Evolutionary conservation across 2,888 invertebrate species (phyloP).

Genomic region (Hanleya hanleyi): DNA sequence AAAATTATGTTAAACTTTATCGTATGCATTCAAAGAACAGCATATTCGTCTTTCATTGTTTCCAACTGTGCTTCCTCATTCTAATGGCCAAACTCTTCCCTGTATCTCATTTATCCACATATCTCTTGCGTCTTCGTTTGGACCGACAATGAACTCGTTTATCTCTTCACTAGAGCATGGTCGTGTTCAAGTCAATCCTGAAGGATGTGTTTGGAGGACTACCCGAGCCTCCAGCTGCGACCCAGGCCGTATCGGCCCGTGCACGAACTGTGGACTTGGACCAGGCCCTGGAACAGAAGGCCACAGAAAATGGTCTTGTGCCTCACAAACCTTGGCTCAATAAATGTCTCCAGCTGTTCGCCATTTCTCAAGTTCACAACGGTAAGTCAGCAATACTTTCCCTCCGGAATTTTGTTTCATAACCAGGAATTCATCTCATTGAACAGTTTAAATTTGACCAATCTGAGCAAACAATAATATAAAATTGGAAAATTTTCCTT

Average conservation of each 20-base stretch:
- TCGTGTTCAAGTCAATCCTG: constrained; percentile 65
- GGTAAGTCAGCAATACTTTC: constrained; percentile 53
- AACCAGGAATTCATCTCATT: not conserved
- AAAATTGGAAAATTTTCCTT: not conserved
- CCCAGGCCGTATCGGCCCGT: constrained; percentile 25
- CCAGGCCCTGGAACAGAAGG: constrained; percentile 34
- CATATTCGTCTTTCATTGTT: too few relatives aligned
- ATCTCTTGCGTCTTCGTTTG: too few relatives aligned
- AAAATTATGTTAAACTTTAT: too few relatives aligned
- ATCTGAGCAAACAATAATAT: too few relatives aligned
- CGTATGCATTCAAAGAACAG: too few relatives aligned
- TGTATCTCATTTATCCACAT: too few relatives aligned
- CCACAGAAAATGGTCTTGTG: constrained; percentile 61
- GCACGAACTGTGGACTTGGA: constrained; percentile 1
- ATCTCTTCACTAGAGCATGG: too few relatives aligned
- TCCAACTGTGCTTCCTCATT: too few relatives aligned
- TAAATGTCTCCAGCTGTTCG: constrained; percentile 70
- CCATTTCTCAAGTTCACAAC: constrained; percentile 67
- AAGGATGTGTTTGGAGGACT: constrained; percentile 68
- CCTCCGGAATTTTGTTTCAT: not conserved
- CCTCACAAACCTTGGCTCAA: constrained; percentile 70
- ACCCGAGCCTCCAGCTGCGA: constrained; percentile 58
- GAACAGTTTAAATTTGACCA: too few relatives aligned
- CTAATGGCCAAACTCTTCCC: too few relatives aligned
- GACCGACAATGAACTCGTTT: too few relatives aligned